Evolutionary conservation across 2,797 vertebrate genomes (phyloP).

Genomic region (Bradypodion ventrale): DNA sequence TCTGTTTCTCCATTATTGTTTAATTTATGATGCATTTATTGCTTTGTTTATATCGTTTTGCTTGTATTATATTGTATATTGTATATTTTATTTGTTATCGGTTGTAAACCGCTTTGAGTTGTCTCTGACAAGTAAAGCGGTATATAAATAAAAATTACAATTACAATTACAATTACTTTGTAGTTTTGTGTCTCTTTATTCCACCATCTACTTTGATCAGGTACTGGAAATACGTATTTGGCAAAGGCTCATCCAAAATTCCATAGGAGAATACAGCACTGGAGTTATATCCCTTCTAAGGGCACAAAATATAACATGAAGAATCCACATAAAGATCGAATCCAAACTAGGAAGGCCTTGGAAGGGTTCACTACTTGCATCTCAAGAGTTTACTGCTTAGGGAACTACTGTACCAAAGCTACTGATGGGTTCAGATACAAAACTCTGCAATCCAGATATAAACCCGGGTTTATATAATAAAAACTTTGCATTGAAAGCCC

Average conservation of each 20-base stretch:
- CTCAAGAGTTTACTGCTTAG: background rate
- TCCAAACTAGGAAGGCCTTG: background rate
- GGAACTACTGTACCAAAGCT: background rate
- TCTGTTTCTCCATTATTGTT: too few species aligned
- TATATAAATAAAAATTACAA: too few species aligned
- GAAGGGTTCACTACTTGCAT: background rate
- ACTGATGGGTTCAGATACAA: background rate
- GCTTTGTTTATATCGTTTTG: too few species aligned
- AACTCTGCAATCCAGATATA: background rate
- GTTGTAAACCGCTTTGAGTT: too few species aligned
- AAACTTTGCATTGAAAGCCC: background rate
- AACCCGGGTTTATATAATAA: background rate
- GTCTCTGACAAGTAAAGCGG: too few species aligned
- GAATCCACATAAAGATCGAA: background rate
- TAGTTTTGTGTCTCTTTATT: constrained; percentile 18
- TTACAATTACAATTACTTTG: too few species aligned
- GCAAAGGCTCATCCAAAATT: background rate
- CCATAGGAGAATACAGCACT: background rate
- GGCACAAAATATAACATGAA: background rate
- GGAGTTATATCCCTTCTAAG: background rate
- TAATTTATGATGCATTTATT: too few species aligned
- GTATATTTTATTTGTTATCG: too few species aligned
- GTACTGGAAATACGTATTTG: background rate
- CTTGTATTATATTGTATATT: too few species aligned
- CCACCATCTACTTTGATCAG: constrained; percentile 24